Base-by-base conservation (phyloP, 2,797 vertebrate species). In the Leptatherina wallacei region DNA sequence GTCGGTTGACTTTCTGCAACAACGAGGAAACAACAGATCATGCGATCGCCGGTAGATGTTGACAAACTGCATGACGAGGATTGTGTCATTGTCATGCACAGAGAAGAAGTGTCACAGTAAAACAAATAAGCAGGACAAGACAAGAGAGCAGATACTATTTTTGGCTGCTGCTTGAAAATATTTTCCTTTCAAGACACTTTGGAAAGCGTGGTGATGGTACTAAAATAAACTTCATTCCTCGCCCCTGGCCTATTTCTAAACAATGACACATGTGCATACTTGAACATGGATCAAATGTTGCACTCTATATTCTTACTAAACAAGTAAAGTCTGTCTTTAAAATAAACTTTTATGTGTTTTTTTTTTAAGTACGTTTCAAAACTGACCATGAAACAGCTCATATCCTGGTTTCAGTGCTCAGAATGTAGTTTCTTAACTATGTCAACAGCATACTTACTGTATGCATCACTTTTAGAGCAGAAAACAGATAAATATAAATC, bases 1-100 rank as follows among this genome's bases (percentile, higher is more conserved):
- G 96, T 61, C 97, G 93, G 95, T 96, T 99, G 86, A 99, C 95
- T 95, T 97, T 99, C 98, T 99, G 92, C 36, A 91, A 61, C 8
- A 2, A 2, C n/a, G 79, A 75, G 62, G 75, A 70, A 10, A 72
- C 20, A 61, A 52, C 33, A 62, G 52, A 71, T 65, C 35, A 47
- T 6, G 52, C 65, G 59, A 81, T 49, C 6, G 55, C 9, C 11
- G 65, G 13, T 33, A 65, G 65, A 71, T 72, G 22, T n/a, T 14
- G 52, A 60, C 40, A 70, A 3, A 42, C 35, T 4, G 24, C 47
- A 3, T 6, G 69, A 27, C 64, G 57, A 36, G 67, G 35, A 42
- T 54, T 18, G 14, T 8, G 73, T 58, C 33, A 67, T 32, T 73
- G 83, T 76, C 73, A 66, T 1, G 24, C 78, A 81, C 44, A 36